Conservation (phyloP, 2,888 invertebrate genomes). For the Eudemis profundana region DNA sequence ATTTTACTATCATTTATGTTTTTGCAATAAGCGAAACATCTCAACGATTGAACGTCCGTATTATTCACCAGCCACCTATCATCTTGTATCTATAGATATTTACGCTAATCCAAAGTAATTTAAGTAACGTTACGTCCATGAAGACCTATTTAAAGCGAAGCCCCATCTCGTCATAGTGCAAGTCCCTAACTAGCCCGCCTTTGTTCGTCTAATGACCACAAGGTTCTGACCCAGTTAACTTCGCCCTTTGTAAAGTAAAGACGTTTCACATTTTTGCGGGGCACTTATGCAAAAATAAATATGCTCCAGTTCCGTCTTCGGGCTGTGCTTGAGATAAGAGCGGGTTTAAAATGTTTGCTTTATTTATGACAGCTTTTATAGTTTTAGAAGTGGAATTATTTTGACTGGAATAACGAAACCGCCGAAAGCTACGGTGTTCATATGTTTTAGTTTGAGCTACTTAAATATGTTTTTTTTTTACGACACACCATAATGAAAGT, state of each 20-base stretch:
- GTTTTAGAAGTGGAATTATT: slow-evolving; percentile 9
- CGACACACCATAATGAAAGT: too few relatives aligned
- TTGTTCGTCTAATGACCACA: slow-evolving; percentile 58
- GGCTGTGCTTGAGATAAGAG: slow-evolving; percentile 10
- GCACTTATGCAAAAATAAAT: slow-evolving; percentile 63
- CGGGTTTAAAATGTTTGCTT: slow-evolving; percentile 3
- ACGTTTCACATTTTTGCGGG: slow-evolving; percentile 58
- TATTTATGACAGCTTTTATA: slow-evolving; percentile 18
- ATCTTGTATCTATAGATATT: too few relatives aligned
- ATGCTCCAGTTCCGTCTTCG: slow-evolving; percentile 53
- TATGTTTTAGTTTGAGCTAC: too few relatives aligned
- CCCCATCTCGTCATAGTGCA: slow-evolving; percentile 39
- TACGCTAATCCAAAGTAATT: slow-evolving; percentile 11
- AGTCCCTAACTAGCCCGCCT: slow-evolving; percentile 49
- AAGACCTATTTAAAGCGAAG: slow-evolving; percentile 33
- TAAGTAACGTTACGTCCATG: slow-evolving; percentile 27
- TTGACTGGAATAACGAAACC: not conserved
- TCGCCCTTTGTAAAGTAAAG: slow-evolving; percentile 49
- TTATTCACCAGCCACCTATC: too few relatives aligned
- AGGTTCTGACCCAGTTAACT: slow-evolving; percentile 61
- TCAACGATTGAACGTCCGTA: too few relatives aligned
- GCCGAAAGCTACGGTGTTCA: too few relatives aligned
- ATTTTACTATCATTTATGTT: too few relatives aligned
- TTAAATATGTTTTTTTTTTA: too few relatives aligned
- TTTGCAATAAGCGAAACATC: too few relatives aligned